Evolutionary conservation across 1,140 invertebrate species (phyloP), one percentile per base, ranked within the genome.

Genomic region (Pogonus chalceus): DNA sequence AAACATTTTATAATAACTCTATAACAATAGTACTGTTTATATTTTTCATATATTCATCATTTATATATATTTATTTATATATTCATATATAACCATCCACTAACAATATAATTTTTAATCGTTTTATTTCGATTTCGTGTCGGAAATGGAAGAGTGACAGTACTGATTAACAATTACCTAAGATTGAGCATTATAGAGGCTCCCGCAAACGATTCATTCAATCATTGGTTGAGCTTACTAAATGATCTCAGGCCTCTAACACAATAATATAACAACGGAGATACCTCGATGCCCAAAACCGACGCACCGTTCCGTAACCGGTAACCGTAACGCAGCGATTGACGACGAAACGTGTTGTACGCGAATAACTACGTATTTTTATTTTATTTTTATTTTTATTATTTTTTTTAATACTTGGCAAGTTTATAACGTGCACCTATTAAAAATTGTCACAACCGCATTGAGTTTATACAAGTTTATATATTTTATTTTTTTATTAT

Each of bases 211-310:
- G 37, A 51, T 49, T 23, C 26, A 54, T 47, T 51, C 35, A 50
- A 48, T n/a, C n/a, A n/a, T 49, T 53, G 50, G 55, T 54, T 55
- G 53, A 60, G 58, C 56, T 58, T 54, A 53, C 50, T 58, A 56
- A 43, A 18, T 43, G 37, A 43, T 43, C 37, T 43, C 37, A 43
- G 37, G 37, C 37, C 37, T 43, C 37, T 43, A 43, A 4, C 26
- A 31, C 26, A 43, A 12, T n/a, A n/a, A 43, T 43, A 43, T 43
- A 43, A 43, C 37, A 43, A 43, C 37, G 37, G 37, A 43, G 37
- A 43, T 10, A 43, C 37, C 37, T 43, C 37, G 37, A 43, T 43
- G 37, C 37, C 37, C 37, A 43, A 43, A 43, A 43, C 37, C 37
- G 37, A 43, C 18, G 18, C 18, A 43, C 7, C 9, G 37, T 43